Evolutionary conservation across 2,113 vertebrate species (phyloP).

Genomic region (Mola mola): DNA sequence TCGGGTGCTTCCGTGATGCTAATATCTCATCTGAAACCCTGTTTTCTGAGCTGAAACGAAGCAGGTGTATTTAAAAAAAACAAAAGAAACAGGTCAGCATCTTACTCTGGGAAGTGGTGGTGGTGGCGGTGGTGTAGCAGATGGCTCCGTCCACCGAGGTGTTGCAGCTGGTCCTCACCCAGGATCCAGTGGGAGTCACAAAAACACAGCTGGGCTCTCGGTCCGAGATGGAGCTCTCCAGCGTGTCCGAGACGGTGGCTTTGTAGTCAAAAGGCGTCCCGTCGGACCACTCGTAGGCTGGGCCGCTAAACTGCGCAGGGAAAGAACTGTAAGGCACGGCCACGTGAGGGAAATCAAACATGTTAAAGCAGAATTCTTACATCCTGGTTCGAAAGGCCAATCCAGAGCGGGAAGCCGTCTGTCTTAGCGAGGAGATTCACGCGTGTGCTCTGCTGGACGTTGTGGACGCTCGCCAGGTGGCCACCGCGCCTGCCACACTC

Average conservation of each 20-base stretch:
- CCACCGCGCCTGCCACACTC: slow-evolving; percentile 81
- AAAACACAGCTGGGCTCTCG: slow-evolving; percentile 82
- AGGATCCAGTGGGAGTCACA: slow-evolving; percentile 84
- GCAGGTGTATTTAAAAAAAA: no score
- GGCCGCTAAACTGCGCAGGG: slow-evolving; percentile 81
- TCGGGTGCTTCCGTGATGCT: neutral
- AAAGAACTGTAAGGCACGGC: neutral
- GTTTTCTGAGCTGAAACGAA: neutral
- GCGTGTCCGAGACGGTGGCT: slow-evolving; percentile 62
- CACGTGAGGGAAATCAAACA: neutral
- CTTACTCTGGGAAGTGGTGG: slow-evolving; percentile 69
- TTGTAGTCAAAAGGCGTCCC: slow-evolving; percentile 84
- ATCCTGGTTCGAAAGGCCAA: slow-evolving; percentile 91
- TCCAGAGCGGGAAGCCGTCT: slow-evolving; percentile 93
- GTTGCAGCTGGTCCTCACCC: slow-evolving; percentile 83
- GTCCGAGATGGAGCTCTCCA: slow-evolving; percentile 29
- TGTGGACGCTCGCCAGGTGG: slow-evolving; percentile 89
- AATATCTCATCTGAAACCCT: neutral
- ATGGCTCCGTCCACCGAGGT: slow-evolving; percentile 86
- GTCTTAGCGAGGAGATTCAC: slow-evolving; percentile 83
- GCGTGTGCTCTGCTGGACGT: slow-evolving; percentile 77
- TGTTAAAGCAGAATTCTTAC: slow-evolving; percentile 76
- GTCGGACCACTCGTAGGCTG: slow-evolving; percentile 92
- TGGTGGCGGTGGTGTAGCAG: slow-evolving; percentile 83
- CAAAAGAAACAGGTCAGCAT: neutral